Evolutionary conservation across 2,113 vertebrate species (phyloP).

Genomic region (Lethenteron camtschaticum): DNA sequence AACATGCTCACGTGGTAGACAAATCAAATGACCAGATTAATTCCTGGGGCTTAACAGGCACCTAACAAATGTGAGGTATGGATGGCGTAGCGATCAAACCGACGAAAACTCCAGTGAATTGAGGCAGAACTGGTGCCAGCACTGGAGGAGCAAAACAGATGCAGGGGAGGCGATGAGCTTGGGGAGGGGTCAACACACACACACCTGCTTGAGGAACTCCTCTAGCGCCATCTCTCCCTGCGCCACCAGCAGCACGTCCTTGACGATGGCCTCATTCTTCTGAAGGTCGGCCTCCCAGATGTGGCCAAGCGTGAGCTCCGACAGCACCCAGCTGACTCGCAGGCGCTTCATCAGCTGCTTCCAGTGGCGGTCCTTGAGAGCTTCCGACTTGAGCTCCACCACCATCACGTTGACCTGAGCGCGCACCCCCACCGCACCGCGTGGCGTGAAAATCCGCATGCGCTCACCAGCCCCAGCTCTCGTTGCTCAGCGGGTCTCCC

Average conservation of each 20-base stretch:
- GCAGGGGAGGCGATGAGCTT: too few relatives aligned
- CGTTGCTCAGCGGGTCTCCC: too few relatives aligned
- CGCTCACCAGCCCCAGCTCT: too few relatives aligned
- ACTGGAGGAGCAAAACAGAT: too few relatives aligned
- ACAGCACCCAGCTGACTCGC: conserved; percentile 4
- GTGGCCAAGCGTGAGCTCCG: conserved; percentile 4
- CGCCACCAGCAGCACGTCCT: conserved; percentile 2
- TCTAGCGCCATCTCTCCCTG: conserved; percentile 1
- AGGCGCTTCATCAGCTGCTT: conserved; percentile 5
- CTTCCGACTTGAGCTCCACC: conserved; percentile 5
- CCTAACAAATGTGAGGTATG: too few relatives aligned
- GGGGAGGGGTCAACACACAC: too few relatives aligned
- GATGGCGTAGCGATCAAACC: too few relatives aligned
- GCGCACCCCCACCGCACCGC: conserved; percentile 15
- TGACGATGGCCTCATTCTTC: conserved; percentile 1
- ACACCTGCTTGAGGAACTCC: conserved; percentile 3
- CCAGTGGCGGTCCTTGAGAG: conserved; percentile 4
- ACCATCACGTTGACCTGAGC: neutral
- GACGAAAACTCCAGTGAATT: too few relatives aligned
- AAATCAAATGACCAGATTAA: too few relatives aligned
- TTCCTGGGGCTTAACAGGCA: too few relatives aligned
- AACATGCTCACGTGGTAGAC: too few relatives aligned
- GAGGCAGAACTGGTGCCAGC: too few relatives aligned
- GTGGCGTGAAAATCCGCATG: neutral
- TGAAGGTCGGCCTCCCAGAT: conserved; percentile 2